Evolutionary conservation across 2,888 invertebrate genomes (phyloP).

Genomic region (Pteria penguin): DNA sequence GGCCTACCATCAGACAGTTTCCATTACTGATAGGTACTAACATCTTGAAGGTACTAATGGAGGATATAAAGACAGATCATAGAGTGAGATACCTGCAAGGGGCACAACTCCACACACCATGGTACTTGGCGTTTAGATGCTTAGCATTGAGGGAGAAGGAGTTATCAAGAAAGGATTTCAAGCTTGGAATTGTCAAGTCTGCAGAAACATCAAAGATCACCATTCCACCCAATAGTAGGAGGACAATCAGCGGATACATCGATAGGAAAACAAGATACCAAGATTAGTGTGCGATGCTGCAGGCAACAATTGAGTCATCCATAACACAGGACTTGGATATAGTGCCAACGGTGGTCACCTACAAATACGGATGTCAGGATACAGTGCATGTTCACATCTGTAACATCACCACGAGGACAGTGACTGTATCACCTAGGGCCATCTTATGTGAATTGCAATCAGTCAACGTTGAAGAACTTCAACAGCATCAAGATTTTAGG

Average conservation of each 20-base stretch:
- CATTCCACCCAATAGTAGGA: background rate
- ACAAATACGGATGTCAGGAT: background rate
- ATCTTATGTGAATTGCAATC: conserved; percentile 1
- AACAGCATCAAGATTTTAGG: background rate
- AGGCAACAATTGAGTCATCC: background rate
- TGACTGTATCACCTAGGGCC: background rate
- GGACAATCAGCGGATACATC: background rate
- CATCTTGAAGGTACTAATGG: background rate
- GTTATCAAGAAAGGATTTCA: conserved; percentile 8
- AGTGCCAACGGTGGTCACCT: background rate
- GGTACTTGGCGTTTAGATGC: conserved; percentile 31
- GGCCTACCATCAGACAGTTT: background rate
- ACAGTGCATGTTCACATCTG: background rate
- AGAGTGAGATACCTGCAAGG: conserved; percentile 19
- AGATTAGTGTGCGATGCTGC: background rate
- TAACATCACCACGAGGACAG: conserved; percentile 10
- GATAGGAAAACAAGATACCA: background rate
- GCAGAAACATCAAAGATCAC: conserved; percentile 3
- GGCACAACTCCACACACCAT: conserved; percentile 26
- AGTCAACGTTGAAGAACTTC: background rate
- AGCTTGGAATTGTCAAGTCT: conserved; percentile 22
- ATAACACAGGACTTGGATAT: no score
- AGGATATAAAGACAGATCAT: conserved; percentile 1
- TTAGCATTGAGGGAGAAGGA: conserved; percentile 21
- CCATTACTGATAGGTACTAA: conserved; percentile 1